Evolutionary conservation across 92 coral and sea anemone species (phyloP), one percentile per base, ranked within the genome.

Genomic region (Isaurus tuberculatus): DNA sequence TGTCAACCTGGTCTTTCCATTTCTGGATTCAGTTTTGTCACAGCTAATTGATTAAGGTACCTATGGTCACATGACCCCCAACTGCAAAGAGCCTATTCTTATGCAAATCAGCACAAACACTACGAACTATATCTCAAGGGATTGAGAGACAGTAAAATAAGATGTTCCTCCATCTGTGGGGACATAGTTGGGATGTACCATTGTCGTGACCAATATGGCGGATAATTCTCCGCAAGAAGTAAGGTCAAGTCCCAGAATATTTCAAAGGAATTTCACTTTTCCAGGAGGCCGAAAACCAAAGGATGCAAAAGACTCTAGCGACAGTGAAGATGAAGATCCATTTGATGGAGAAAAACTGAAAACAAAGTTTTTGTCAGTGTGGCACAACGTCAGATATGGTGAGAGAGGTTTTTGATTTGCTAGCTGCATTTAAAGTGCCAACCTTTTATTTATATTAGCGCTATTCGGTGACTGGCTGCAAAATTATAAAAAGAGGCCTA

Each of bases 311-410:
- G 93, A 91, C 0, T 86, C 73, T 10, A 85, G 88, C 55, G 98
- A 93, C 57, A 91, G 94, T 48, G 98, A 93, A 3, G 98, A 93
- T 32, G 98, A 93, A 32, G 98, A 93, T 28, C 48, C 89, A 40
- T 91, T 93, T 84, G 99, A 96, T 78, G 93, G 99, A 29, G 99
- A 96, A 64, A 96, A 94, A 70, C 36, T 96, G 48, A 96, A 94
- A 74, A 90, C 85, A 15, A 89, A 94, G 7, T 46, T 96, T 20
- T 53, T 94, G 77, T 96, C 98, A 2, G 94, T 94, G 74, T 96
- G 99, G 99, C 92, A 96, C 57, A 96, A 94, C 19, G 86, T 96
- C 91, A 75, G 92, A 87, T 94, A 88, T 66, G 99, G 99, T 96
- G 65, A 57, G 94, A 16, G 10, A 26, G 10, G 44, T 63, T 64